Conservation (phyloP, 2,113 vertebrate species). For the Herpailurus yagouaroundi region DNA sequence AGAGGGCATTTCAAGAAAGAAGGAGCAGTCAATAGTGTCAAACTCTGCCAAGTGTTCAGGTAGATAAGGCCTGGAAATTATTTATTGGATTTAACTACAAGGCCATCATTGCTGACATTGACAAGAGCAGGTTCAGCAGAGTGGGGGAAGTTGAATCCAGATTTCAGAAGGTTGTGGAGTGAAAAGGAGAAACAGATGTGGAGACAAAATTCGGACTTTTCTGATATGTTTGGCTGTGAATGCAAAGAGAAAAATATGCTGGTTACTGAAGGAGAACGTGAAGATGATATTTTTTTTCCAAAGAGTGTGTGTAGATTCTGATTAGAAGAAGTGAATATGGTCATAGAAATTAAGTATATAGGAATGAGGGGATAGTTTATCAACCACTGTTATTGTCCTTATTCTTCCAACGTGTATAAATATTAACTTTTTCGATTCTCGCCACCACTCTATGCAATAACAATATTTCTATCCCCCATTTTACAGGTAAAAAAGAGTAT, state of each 20-base stretch:
- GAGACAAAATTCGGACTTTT: background rate
- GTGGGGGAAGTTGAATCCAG: slow-evolving; percentile 52
- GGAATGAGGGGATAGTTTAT: background rate
- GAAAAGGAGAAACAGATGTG: slow-evolving; percentile 53
- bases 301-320: background rate
- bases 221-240: background rate
- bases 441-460: background rate
- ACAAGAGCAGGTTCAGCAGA: slow-evolving; percentile 71
- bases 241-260: background rate
- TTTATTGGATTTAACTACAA: slow-evolving; percentile 83
- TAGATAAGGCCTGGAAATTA: slow-evolving; percentile 81
- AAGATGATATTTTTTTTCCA: background rate
- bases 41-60: slow-evolving; percentile 80
- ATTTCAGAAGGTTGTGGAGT: slow-evolving; percentile 57
- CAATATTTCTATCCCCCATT: background rate
- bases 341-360: background rate
- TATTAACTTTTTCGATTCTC: background rate
- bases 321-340: background rate
- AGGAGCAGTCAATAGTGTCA: slow-evolving; percentile 80
- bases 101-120: slow-evolving; percentile 80
- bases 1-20: slow-evolving; percentile 79
- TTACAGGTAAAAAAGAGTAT: background rate
- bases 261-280: background rate
- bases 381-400: background rate
- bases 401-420: background rate